These are phyloP conservation scores for Climacteris rufus DNA, from an alignment of 2,113 vertebrate species.

Conservation along the genomic window DNA sequence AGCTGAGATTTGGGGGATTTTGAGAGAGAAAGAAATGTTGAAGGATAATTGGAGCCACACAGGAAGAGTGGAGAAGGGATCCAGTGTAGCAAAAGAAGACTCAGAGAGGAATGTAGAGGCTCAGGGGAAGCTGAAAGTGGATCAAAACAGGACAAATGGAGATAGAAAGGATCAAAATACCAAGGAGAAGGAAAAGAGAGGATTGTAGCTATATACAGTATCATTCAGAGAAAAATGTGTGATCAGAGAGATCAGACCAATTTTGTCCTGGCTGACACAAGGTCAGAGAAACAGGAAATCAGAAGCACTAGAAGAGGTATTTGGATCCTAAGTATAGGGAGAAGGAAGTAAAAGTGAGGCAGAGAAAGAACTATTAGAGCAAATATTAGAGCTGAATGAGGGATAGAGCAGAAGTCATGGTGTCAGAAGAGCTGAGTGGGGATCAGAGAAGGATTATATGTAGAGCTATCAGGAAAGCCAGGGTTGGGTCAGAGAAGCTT, in stretches of 20 bases:
- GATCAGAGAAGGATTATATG: conserved; percentile 16
- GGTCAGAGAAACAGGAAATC: conserved; percentile 2
- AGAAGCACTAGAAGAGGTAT: background rate
- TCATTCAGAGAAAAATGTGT: background rate
- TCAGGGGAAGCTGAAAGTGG: conserved; percentile 40
- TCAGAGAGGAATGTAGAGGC: conserved; percentile 53
- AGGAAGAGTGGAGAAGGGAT: conserved; percentile 45
- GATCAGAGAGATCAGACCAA: background rate
- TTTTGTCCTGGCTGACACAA: background rate
- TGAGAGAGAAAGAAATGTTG: conserved; percentile 49
- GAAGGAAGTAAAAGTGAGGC: background rate
- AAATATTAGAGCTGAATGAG: background rate
- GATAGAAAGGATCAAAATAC: conserved; percentile 38
- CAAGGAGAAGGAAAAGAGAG: conserved; percentile 1
- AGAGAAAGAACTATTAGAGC: background rate
- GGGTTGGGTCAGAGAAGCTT: conserved; percentile 11
- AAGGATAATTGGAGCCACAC: conserved; percentile 61
- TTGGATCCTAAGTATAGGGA: background rate
- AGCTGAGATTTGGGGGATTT: conserved; percentile 64
- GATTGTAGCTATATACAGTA: background rate
- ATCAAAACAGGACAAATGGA: conserved; percentile 40
- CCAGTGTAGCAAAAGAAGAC: conserved; percentile 54
- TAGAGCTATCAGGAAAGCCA: background rate
- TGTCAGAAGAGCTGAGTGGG: conserved; percentile 10
- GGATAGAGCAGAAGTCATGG: background rate